Conservation (phyloP, 2,888 invertebrate genomes). For the Heterodera filipjevi region DNA sequence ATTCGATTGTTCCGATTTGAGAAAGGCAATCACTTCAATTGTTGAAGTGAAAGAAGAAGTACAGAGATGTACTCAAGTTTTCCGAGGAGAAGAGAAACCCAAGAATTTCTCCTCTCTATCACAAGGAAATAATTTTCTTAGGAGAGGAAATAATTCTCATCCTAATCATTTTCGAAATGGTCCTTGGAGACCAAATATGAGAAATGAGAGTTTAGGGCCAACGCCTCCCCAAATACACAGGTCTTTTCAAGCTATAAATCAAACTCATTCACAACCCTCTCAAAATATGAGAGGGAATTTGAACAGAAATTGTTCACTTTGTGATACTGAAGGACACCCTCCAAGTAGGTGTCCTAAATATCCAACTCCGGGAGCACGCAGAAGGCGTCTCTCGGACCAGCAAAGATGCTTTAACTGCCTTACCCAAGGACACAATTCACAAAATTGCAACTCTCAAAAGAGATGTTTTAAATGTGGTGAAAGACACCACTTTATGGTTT, state of each 20-base stretch:
- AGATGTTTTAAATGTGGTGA: not conserved
- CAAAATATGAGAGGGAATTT: not conserved
- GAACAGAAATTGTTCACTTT: not conserved
- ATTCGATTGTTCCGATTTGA: not conserved
- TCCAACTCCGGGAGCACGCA: not conserved
- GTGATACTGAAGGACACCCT: not conserved
- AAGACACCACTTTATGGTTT: not conserved
- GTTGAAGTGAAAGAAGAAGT: conserved; percentile 1
- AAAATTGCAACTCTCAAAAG: not conserved
- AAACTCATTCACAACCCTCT: not conserved
- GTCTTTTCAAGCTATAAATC: not conserved
- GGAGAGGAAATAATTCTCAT: not conserved
- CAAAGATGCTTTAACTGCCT: not conserved
- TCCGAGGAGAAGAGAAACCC: not conserved
- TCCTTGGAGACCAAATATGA: not conserved
- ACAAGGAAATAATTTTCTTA: not conserved
- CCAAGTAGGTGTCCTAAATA: not conserved
- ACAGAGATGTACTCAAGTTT: not conserved
- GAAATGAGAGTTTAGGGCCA: not conserved
- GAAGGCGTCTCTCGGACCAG: not conserved
- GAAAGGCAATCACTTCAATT: not conserved
- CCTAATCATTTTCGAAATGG: not conserved
- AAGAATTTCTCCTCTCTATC: not conserved
- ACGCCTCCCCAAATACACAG: not conserved
- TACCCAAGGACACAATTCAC: not conserved